Evolutionary conservation across 2,888 invertebrate species (phyloP).

Genomic region (Thera britannica): DNA sequence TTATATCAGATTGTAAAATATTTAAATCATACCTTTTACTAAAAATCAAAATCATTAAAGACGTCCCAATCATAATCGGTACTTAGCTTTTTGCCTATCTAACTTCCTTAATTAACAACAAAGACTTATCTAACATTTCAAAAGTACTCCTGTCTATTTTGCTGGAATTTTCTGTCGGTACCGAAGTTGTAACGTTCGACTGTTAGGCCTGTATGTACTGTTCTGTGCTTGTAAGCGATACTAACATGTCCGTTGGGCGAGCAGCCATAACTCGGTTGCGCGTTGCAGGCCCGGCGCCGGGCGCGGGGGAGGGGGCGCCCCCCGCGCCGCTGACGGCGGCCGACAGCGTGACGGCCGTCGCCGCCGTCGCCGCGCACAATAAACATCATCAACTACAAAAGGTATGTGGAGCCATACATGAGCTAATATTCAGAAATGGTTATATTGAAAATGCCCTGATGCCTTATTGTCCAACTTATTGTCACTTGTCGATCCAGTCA

Average conservation of each 20-base stretch:
- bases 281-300: slow-evolving; percentile 57
- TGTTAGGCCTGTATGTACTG: no score
- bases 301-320: background rate
- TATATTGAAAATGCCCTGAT: no score
- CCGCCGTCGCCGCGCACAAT: slow-evolving; percentile 39
- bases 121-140: no score
- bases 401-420: slow-evolving; percentile 43
- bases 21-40: background rate
- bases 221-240: slow-evolving; percentile 1
- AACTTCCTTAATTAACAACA: no score
- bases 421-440: no score
- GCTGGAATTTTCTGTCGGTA: no score
- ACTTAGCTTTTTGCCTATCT: no score
- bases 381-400: slow-evolving; percentile 70
- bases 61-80: no score
- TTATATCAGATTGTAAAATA: background rate
- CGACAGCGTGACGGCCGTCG: slow-evolving; percentile 56
- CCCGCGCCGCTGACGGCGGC: slow-evolving; percentile 52
- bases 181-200: no score
- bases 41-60: background rate
- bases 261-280: slow-evolving; percentile 45
- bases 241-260: slow-evolving; percentile 21
- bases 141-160: no score
- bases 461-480: no score
- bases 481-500: no score